Conservation (phyloP, 1,140 invertebrate species). For the Drosophila yakuba region DNA sequence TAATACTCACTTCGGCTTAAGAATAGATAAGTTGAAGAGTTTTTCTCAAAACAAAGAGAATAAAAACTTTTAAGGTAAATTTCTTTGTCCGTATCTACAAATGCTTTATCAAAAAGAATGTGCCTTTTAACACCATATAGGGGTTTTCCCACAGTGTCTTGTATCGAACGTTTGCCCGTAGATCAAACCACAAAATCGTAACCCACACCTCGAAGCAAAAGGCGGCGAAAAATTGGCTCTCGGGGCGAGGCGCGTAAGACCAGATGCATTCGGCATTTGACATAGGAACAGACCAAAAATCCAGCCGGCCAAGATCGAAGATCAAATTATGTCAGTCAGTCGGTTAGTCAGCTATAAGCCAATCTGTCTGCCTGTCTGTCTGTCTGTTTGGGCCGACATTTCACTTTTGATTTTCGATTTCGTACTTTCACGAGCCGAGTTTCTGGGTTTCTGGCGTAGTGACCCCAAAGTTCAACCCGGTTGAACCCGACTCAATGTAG, state of each 20-base stretch:
- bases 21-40: no score
- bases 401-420: constrained; percentile 75
- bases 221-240: constrained; percentile 34
- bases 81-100: not conserved
- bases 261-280: constrained; percentile 49
- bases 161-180: constrained; percentile 1
- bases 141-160: constrained; percentile 10
- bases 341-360: constrained; percentile 34
- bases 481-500: constrained; percentile 41
- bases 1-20: no score
- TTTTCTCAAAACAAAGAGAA: not conserved
- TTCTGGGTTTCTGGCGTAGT: constrained; percentile 25
- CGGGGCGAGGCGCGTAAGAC: constrained; percentile 45
- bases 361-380: constrained; percentile 20
- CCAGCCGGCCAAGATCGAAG: constrained; percentile 10
- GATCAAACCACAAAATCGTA: constrained; percentile 59
- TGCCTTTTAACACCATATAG: not conserved
- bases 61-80: not conserved
- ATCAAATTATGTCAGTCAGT: constrained; percentile 39
- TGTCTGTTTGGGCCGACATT: constrained; percentile 48
- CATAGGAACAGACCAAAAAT: constrained; percentile 22
- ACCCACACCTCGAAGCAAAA: constrained; percentile 63
- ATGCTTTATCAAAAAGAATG: not conserved
- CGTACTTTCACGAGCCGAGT: constrained; percentile 64
- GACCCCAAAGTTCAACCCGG: constrained; percentile 62